Base-by-base conservation (phyloP, 1,140 invertebrate genomes). In the Megalopta genalis region DNA sequence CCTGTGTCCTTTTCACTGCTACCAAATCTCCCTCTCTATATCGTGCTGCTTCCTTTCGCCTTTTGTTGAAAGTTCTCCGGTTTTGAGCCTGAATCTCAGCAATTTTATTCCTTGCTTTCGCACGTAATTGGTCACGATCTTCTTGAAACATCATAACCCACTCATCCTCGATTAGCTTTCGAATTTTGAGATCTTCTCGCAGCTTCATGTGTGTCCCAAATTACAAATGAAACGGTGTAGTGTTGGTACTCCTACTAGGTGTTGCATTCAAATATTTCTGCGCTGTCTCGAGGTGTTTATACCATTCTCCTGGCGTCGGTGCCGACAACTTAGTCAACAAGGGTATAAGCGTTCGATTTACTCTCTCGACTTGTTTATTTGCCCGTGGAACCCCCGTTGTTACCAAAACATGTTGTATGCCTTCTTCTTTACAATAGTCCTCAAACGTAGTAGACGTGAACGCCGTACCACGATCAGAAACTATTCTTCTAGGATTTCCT, bases 311-410 rank as follows among this genome's bases (percentile, higher is more conserved):
- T 5, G 87, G 86, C 54, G 88, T 76, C 0, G 87, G 77, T n/a
- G 84, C 65, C 65, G 79, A 64, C 14, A 92, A 65, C 46, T 92
- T 93, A 6, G 79, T 88, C 10, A 91, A 66, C 0, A 90, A 73
- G 0, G 80, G 32, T 10, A 88, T 89, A 18, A 92, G 81, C 0
- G 84, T 88, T 1, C 81, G 46, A 66, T 91, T 86, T 0, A 90
- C 74, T 0, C 89, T 49, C 62, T 92, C 90, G 0, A 91, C 86
- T 63, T 91, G 88, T 1, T 89, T 88, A 70, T 93, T 93, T 0
- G 80, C 85, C 25, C 86, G 63, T 10, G 88, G 89, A 2, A 83
- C 18, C 18, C 88, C 87, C 0, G 89, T 90, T 2, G 90, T 89
- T 32, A 88, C 91, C 4, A 75, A 49, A 0, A 83, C 10, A 81